Percentiles rank a stretch among this genome's conserved stretches.
phyloP scores from a whole-genome alignment of 2,888 invertebrate species.

The Nomada lathburiana region DNA sequence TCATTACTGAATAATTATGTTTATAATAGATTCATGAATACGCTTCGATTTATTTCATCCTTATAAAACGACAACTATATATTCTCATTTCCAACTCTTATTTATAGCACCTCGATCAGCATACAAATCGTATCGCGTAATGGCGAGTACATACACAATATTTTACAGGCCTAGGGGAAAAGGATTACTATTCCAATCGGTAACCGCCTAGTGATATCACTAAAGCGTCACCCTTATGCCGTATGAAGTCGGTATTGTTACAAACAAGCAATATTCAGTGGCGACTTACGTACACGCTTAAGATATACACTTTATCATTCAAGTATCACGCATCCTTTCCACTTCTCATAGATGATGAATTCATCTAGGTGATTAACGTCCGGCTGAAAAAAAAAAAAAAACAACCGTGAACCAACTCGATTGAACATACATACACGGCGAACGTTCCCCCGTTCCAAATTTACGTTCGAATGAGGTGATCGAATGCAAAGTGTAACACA shows the following conservation, averaged over 20 bases:
- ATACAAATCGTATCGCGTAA: no score
- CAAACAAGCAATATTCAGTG: constrained; percentile 62
- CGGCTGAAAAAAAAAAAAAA: constrained; percentile 48
- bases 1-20: no score
- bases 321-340: constrained; percentile 55
- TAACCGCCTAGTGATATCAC: constrained; percentile 27
- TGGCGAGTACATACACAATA: no score
- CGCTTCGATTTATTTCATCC: no score
- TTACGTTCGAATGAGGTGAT: constrained; percentile 43
- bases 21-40: no score
- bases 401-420: constrained; percentile 37
- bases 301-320: constrained; percentile 57
- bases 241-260: constrained; percentile 38
- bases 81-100: no score
- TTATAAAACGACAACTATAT: no score
- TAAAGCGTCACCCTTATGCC: constrained; percentile 43
- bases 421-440: background rate
- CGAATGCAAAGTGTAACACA: constrained; percentile 49
- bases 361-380: constrained; percentile 58
- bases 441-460: constrained; percentile 28
- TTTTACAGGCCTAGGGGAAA: constrained; percentile 10
- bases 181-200: constrained; percentile 7
- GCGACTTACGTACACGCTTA: constrained; percentile 49
- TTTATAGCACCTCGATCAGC: no score
- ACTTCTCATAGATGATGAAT: constrained; percentile 51